Evolutionary conservation across 2,888 invertebrate genomes (phyloP).

Genomic region (Lottia scabra): DNA sequence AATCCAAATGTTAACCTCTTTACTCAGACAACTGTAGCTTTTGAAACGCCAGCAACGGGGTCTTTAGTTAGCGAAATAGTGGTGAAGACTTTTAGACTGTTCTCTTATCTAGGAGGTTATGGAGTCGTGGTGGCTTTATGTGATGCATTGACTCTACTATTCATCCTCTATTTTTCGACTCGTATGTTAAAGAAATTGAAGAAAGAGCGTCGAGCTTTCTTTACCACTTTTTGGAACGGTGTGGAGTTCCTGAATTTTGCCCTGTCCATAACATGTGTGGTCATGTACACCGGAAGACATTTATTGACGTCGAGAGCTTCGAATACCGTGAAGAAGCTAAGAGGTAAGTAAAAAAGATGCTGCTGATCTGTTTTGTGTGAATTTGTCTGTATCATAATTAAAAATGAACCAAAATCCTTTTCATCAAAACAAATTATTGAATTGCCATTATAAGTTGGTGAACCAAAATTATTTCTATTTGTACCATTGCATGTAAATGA

Average conservation of each 20-base stretch:
- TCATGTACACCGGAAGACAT: constrained; percentile 49
- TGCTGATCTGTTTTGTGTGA: too few species aligned
- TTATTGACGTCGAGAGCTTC: constrained; percentile 44
- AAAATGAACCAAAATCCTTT: too few species aligned
- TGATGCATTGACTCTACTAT: constrained; percentile 40
- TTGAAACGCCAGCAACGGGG: constrained; percentile 45
- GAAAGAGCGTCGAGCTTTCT: constrained; percentile 33
- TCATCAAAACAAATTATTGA: too few species aligned
- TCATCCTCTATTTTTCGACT: constrained; percentile 40
- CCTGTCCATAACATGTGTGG: constrained; percentile 38
- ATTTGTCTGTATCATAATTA: too few species aligned
- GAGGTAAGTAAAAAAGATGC: constrained; percentile 32
- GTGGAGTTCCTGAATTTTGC: constrained; percentile 42
- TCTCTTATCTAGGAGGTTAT: constrained; percentile 48
- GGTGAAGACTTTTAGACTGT: constrained; percentile 45
- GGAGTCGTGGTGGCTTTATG: constrained; percentile 41
- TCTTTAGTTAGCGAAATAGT: constrained; percentile 31
- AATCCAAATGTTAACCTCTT: constrained; percentile 55
- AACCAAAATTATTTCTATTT: too few species aligned
- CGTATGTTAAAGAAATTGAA: constrained; percentile 39
- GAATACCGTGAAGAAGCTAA: constrained; percentile 38
- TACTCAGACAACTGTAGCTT: constrained; percentile 38
- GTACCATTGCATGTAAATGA: too few species aligned
- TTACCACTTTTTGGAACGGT: constrained; percentile 49
- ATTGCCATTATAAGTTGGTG: too few species aligned